A percentile compares a stretch with the other conserved stretches of the same genome.
These are phyloP conservation scores for Magallana nippona DNA, from an alignment of 2,888 invertebrate genomes.

Conservation along the genomic window DNA sequence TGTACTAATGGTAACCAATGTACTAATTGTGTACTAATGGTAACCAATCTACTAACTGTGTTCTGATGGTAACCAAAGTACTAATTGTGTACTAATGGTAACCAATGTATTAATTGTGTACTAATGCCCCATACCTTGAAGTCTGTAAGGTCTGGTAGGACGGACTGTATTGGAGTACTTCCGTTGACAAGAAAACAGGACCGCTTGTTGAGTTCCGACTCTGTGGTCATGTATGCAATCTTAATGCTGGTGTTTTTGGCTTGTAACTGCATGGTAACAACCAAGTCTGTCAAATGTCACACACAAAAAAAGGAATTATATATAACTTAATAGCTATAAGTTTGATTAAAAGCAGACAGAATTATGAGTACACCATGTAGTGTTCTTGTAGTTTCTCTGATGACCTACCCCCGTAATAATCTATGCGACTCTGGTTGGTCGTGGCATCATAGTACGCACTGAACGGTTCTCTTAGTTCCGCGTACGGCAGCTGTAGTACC, in stretches of 20 bases:
- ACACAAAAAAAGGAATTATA: no score
- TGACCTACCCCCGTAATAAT: conserved; percentile 90
- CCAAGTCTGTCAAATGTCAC: conserved; percentile 74
- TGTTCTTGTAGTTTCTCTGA: no score
- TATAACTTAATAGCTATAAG: no score
- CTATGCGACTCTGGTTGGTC: conserved; percentile 90
- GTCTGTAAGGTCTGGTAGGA: conserved; percentile 89
- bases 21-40: no score
- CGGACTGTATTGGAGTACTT: conserved; percentile 82
- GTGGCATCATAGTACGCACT: conserved; percentile 91
- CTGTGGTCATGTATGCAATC: conserved; percentile 89
- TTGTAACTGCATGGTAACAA: conserved; percentile 91
- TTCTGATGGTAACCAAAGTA: no score
- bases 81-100: no score
- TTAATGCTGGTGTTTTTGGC: conserved; percentile 74
- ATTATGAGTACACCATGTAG: no score
- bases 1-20: no score
- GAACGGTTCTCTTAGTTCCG: conserved; percentile 95
- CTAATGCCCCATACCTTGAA: conserved; percentile 83
- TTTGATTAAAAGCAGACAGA: no score
- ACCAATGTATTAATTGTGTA: background rate
- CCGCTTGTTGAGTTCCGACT: conserved; percentile 85
- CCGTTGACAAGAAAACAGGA: conserved; percentile 94
- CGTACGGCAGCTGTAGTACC: conserved; percentile 91
- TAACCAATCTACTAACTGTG: no score